A percentile compares a stretch with the other conserved stretches of the same genome.
These are phyloP conservation scores for Chloropsis hardwickii DNA, from an alignment of 2,113 vertebrate species.

Conservation along the genomic window DNA sequence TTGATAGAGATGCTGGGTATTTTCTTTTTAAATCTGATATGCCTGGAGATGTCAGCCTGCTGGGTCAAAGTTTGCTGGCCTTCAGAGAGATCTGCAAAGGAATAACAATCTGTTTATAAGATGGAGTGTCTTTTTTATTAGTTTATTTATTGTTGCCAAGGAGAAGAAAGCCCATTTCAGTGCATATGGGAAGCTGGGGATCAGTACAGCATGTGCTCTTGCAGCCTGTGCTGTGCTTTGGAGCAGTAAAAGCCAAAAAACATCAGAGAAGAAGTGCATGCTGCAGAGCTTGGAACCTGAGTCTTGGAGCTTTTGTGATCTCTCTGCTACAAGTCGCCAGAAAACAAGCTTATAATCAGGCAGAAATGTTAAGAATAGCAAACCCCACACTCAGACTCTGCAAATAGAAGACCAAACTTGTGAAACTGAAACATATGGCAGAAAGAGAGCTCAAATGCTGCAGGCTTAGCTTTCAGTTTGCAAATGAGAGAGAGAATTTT, in stretches of 20 bases:
- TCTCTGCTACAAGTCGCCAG: not conserved
- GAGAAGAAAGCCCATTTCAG: not conserved
- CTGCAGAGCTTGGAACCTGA: not conserved
- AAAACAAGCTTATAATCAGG: not conserved
- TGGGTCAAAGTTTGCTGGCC: not conserved
- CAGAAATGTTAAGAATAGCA: not conserved
- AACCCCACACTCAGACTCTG: not conserved
- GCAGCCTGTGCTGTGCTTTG: not conserved
- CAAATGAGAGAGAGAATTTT: not conserved
- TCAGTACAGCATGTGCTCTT: not conserved
- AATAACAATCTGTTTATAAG: not conserved
- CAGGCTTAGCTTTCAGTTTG: not conserved
- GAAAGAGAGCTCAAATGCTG: not conserved
- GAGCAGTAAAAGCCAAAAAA: not conserved
- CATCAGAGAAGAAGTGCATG: not conserved
- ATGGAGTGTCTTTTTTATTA: not conserved
- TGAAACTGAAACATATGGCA: not conserved
- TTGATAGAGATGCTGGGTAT: not conserved
- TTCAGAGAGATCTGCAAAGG: not conserved
- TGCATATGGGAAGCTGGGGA: not conserved
- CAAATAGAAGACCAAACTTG: not conserved
- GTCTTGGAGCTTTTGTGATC: not conserved
- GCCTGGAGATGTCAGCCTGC: not conserved
- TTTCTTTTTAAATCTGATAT: not conserved
- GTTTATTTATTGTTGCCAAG: not conserved